Evolutionary conservation across 2,113 vertebrate species (phyloP), one percentile per base, ranked within the genome.

Genomic region (Misgurnus anguillicaudatus): DNA sequence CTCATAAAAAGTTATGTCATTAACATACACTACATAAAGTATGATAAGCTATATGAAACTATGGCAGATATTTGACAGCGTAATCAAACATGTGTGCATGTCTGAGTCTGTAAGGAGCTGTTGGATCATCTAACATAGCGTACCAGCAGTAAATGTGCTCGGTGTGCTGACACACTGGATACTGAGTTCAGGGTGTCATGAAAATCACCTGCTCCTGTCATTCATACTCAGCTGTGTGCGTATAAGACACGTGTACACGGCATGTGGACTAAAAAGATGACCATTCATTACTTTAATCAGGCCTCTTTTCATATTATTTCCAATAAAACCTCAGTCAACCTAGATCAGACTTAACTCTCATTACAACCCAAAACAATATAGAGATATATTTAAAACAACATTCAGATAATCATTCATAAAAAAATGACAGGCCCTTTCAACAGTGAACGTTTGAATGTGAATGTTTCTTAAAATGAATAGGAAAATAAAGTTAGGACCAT

Each of bases 201-300:
- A 88, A 88, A 89, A 88, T 91, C 92, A 93, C 87, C 91, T 93
- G 92, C 81, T 53, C 85, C 91, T 90, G 92, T 91, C 92, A 92
- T 84, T 93, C 91, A 77, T 39, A 51, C 16, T 87, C 61, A 79
- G 77, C 80, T 60, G 53, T 68, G 61, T 55, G 64, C 51, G 45
- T 31, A 51, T 13, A 63, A 72, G 75, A 64, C 74, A 65, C 61
- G 8, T 63, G 77, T 70, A 41, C 60, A 38, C 51, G 11, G 48
- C 51, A 71, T 71, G 66, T 68, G 16, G 48, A 55, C 17, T 17
- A 38, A 17, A 60, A 1, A 55, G 13, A 73, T 9, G 39, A 74
- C 47, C 57, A 13, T 62, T 61, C 57, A 74, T 62, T 62, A 47
- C 72, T 48, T 62, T 9, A 47, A 16, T 61, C 57, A 61, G 53